phyloP scores from a whole-genome alignment of 2,888 invertebrate species.

The Serripes groenlandicus region DNA sequence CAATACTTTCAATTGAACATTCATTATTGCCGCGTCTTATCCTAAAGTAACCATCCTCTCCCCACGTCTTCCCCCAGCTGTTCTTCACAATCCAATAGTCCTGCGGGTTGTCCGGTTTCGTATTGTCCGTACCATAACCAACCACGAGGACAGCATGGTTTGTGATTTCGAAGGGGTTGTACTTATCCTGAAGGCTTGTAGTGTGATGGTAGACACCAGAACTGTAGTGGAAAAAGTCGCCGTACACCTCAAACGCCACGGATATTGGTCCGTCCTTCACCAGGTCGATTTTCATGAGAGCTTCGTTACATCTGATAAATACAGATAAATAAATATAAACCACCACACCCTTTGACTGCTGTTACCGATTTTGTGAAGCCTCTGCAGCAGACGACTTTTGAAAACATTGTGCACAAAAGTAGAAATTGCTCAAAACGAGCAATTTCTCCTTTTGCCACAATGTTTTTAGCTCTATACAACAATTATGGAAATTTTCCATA shows the following conservation, averaged over 20 bases:
- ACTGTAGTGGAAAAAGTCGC: conserved; percentile 85
- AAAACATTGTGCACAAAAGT: no score
- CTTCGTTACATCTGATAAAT: conserved; percentile 86
- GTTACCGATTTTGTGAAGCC: no score
- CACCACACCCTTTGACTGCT: no score
- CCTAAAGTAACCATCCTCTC: conserved; percentile 85
- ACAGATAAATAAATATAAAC: neutral
- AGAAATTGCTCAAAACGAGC: no score
- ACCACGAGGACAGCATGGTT: conserved; percentile 88
- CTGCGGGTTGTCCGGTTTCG: conserved; percentile 73
- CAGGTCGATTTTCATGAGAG: conserved; percentile 86
- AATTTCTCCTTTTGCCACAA: no score
- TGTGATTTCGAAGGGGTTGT: conserved; percentile 87
- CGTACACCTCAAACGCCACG: conserved; percentile 87
- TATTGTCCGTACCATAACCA: conserved; percentile 86
- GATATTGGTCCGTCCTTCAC: conserved; percentile 87
- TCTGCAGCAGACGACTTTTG: no score
- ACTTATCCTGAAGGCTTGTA: conserved; percentile 82
- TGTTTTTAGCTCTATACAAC: no score
- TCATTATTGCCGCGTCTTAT: conserved; percentile 85
- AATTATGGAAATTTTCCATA: no score
- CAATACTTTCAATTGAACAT: conserved; percentile 86
- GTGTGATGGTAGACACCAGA: conserved; percentile 87
- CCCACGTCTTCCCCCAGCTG: conserved; percentile 86
- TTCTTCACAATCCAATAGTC: conserved; percentile 87